Percentiles rank a stretch among this genome's conserved stretches.
These are phyloP conservation scores for Sebastes fasciatus DNA, from an alignment of 2,113 vertebrate species.

Conservation along the genomic window DNA sequence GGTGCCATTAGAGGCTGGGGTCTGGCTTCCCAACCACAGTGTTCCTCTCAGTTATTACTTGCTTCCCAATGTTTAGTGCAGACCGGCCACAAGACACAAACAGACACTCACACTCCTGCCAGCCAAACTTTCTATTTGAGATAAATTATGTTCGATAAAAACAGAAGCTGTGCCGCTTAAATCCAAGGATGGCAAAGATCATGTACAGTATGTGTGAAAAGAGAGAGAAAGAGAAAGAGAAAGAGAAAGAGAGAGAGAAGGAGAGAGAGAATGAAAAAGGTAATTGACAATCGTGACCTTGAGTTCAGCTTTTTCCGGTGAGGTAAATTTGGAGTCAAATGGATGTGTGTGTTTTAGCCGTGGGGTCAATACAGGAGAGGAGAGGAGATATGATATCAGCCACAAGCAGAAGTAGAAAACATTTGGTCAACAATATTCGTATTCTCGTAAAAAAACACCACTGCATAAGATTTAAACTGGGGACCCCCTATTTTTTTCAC, in stretches of 20 bases:
- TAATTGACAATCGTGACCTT: slow-evolving; percentile 57
- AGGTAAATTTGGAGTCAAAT: slow-evolving; percentile 42
- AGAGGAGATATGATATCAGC: slow-evolving; percentile 15
- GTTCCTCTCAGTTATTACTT: slow-evolving; percentile 43
- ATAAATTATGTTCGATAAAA: slow-evolving; percentile 1
- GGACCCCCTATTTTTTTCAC: slow-evolving; percentile 3
- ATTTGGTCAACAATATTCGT: slow-evolving; percentile 29
- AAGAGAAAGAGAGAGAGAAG: not conserved
- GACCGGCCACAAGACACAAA: slow-evolving; percentile 17
- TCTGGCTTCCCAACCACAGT: slow-evolving; percentile 39
- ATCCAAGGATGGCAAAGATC: slow-evolving; percentile 34
- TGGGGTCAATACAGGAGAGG: not conserved
- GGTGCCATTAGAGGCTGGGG: slow-evolving; percentile 32
- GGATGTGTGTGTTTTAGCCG: not conserved
- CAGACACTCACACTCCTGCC: slow-evolving; percentile 9
- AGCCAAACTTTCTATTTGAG: not conserved
- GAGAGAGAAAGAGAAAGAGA: slow-evolving; percentile 2
- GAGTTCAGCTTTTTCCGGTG: slow-evolving; percentile 38
- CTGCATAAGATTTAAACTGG: not conserved
- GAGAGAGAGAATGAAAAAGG: slow-evolving; percentile 12
- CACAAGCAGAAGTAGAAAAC: slow-evolving; percentile 16
- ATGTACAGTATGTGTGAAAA: slow-evolving; percentile 13
- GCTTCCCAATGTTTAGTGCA: slow-evolving; percentile 51
- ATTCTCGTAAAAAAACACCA: slow-evolving; percentile 13
- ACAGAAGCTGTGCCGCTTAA: slow-evolving; percentile 29